Evolutionary conservation across 2,113 vertebrate species (phyloP), one percentile per base, ranked within the genome.

Genomic region (Seriola aureovittata): DNA sequence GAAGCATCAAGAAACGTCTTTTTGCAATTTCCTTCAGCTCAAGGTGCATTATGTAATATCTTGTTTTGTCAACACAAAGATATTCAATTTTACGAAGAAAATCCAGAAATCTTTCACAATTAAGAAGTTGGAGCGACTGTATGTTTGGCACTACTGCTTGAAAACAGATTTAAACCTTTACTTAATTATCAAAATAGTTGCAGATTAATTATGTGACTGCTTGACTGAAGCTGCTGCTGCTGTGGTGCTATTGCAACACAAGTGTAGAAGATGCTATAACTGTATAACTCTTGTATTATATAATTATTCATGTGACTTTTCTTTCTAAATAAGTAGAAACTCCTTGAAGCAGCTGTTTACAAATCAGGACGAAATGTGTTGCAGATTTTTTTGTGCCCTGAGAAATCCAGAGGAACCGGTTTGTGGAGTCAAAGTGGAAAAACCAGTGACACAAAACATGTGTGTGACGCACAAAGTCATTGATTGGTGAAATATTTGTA

Each of bases 391-490:
- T 6, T 42, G 23, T 46, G 14, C 32, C 7, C 25, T 2, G 34
- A 38, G 36, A 29, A 75, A 84, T 65, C 48, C 4, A 21, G 78
- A 70, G 1, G 21, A 81, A 78, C 86, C 16, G 10, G 86, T 67
- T 57, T 19, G 29, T 32, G 21, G 14, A 65, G 29, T 1, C 4
- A 0, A 46, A 67, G 42, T 8, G n/a, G 63, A 69, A 75, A 66
- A 64, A 74, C 32, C 23, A 42, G 66, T 10, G 34, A 46, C 23
- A 9, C 8, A 42, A 42, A 25, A n/a, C 17, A 23, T 10, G 16
- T 8, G 16, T 11, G 9, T 36, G 38, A 42, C 3, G 12, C 5
- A 2, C 29, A 23, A 4, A 5, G 23, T 46, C 50, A 32, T 21
- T 4, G 7, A 58, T 1, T 13, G 25, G 8, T 29, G 32, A 21